Percentiles rank a stretch among this genome's conserved stretches.
Evolutionary conservation across 2,888 invertebrate species (phyloP).

Genomic region (Arrhopalites spinosus): DNA sequence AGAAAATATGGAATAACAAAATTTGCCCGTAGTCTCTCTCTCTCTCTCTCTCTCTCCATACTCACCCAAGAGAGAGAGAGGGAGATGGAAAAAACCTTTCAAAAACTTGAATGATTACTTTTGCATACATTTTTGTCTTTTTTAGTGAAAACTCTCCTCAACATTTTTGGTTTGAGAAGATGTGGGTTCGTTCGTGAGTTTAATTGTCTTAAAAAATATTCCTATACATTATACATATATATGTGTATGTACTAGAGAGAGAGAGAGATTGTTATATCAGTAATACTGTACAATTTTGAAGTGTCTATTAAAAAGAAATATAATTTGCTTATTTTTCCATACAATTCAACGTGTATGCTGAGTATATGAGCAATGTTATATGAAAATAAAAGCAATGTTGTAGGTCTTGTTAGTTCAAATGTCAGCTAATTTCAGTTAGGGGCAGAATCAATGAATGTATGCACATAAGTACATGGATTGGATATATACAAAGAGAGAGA

Average conservation of each 20-base stretch:
- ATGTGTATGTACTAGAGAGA: too few species aligned
- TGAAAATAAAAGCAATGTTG: too few species aligned
- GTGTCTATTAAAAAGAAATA: too few species aligned
- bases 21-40: slow-evolving; percentile 29
- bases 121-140: slow-evolving; percentile 10
- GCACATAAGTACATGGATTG: background rate
- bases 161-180: background rate
- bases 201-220: too few species aligned
- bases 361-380: too few species aligned
- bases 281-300: too few species aligned
- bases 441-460: slow-evolving; percentile 14
- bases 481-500: background rate
- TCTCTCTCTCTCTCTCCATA: too few species aligned
- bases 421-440: slow-evolving; percentile 21
- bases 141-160: background rate
- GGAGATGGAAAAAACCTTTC: slow-evolving; percentile 17
- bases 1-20: background rate
- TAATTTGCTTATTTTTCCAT: slow-evolving; percentile 4
- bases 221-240: too few species aligned
- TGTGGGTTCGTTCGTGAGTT: too few species aligned
- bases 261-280: too few species aligned
- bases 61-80: too few species aligned
- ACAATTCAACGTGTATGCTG: background rate
- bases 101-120: slow-evolving; percentile 34
- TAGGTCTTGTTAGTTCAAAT: slow-evolving; percentile 10